Evolutionary conservation across 2,113 vertebrate species (phyloP), one percentile per base, ranked within the genome.

Genomic region (Bambusicola thoracicus): DNA sequence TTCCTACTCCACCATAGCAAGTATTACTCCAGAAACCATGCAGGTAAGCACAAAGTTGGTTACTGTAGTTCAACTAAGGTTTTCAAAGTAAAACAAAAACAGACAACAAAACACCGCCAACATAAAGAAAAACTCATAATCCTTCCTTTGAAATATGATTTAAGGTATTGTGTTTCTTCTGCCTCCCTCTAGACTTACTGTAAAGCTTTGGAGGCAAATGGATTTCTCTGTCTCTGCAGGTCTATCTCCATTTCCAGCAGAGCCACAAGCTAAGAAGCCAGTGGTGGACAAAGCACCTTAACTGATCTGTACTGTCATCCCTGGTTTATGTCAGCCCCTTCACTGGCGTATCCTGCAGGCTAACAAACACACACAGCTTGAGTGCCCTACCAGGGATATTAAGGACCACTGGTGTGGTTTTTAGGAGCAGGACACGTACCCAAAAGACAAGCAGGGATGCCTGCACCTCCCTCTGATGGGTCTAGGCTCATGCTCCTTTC

Each of bases 271-370:
- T 6, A 48, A 87, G 65, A 80, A 15, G 4, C n/a, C 67, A 38
- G 11, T 27, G 5, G 51, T 17, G 27, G 15, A 30, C 51, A 53
- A 30, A 53, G 51, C 27, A 17, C 25, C 49, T 51, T 51, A 51
- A 27, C 48, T 51, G 49, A 51, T 25, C 25, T 5, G 7, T 24
- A 10, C 43, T 56, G 10, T 27, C 43, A 51, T 46, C 68, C 34
- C 34, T 76, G 27, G 11, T n/a, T 66, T 36, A 24, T 5, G 0
- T 0, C 2, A 1, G 7, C 3, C 14, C 10, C n/a, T 56, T 75
- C 40, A n/a, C 15, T 73, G 32, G 8, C 3, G 3, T 7, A 18
- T 62, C 32, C 32, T 63, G 18, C 30, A 38, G 13, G 3, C 58
- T 49, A 48, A 48, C 8, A 43, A 76, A 43, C 5, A 15, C 32